Conservation (phyloP, 2,113 vertebrate genomes). For the Suncus etruscus region DNA sequence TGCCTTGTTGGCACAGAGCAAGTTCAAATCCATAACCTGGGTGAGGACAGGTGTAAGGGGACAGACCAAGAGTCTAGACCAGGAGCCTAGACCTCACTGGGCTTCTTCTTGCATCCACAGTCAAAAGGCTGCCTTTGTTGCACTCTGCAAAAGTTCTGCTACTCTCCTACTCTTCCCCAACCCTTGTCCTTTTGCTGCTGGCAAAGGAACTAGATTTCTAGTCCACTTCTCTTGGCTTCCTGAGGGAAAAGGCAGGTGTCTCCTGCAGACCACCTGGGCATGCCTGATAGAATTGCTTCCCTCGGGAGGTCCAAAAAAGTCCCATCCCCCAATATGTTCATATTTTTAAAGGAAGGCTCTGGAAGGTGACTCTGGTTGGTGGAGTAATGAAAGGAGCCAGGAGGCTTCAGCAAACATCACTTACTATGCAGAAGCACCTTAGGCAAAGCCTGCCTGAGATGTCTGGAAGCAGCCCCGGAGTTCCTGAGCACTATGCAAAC, state of each 20-base stretch:
- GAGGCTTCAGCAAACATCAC: slow-evolving; percentile 7
- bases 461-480: neutral
- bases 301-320: accelerated
- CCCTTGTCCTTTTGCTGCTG: neutral
- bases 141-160: neutral
- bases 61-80: too few relatives aligned
- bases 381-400: neutral
- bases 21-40: neutral
- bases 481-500: slow-evolving; percentile 54
- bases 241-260: neutral
- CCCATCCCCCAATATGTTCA: neutral
- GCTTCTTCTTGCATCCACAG: neutral
- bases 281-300: neutral
- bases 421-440: neutral
- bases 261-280: accelerated
- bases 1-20: neutral
- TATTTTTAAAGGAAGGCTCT: neutral
- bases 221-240: neutral
- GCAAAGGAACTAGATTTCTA: accelerated
- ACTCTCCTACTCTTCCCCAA: too few relatives aligned
- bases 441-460: neutral
- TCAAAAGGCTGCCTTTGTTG: neutral
- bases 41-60: neutral
- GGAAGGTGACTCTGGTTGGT: neutral
- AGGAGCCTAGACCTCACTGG: accelerated